Conservation (phyloP, 2,113 vertebrate species). For the Caloenas nicobarica region DNA sequence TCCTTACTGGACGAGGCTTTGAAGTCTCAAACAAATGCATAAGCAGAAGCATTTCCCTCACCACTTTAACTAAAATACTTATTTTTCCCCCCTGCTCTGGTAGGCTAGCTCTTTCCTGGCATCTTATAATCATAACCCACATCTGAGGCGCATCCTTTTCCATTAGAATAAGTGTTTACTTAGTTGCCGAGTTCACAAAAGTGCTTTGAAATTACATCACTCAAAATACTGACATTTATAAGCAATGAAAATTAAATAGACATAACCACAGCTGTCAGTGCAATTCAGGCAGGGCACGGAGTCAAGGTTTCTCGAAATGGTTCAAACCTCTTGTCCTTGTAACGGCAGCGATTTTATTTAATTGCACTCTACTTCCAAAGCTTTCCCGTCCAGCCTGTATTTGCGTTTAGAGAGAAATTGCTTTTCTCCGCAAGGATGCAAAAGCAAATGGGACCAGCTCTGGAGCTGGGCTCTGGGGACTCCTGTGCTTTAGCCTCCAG, state of each 20-base stretch:
- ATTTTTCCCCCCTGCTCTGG: not conserved
- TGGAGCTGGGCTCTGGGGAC: not conserved
- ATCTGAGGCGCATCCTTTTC: not conserved
- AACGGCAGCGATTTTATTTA: not conserved
- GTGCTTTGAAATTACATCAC: not conserved
- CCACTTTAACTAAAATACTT: accelerated
- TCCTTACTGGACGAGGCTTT: not conserved
- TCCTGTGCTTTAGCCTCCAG: not conserved
- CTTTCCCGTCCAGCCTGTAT: not conserved
- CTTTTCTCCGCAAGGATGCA: not conserved
- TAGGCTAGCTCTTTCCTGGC: not conserved
- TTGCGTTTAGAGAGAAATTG: not conserved
- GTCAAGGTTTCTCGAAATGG: not conserved
- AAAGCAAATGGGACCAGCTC: not conserved
- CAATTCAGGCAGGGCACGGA: not conserved
- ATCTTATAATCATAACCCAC: not conserved
- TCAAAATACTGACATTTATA: not conserved
- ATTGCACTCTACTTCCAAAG: not conserved
- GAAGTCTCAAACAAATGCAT: not conserved
- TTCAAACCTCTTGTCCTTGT: not conserved
- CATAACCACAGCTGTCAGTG: not conserved
- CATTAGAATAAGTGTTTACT: not conserved
- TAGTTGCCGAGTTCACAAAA: not conserved
- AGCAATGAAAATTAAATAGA: not conserved
- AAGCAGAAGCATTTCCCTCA: not conserved